A percentile compares a stretch with the other conserved stretches of the same genome.
These are phyloP conservation scores for Epinotia nisella DNA, from an alignment of 2,888 invertebrate species.

Conservation along the genomic window DNA sequence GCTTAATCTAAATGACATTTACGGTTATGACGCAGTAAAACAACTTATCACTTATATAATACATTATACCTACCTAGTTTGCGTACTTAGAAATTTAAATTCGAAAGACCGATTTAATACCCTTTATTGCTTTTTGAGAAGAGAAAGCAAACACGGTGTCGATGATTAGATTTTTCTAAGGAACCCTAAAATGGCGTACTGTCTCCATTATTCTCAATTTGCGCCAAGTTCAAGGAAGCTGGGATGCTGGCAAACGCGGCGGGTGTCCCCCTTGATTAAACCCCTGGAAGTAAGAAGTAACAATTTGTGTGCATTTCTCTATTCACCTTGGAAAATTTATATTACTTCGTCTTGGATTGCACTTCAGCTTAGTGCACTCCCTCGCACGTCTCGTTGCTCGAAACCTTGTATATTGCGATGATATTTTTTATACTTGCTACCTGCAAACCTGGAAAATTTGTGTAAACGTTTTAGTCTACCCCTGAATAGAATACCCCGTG, in stretches of 20 bases:
- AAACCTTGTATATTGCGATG: constrained; percentile 17
- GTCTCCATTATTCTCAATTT: constrained; percentile 83
- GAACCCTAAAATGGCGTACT: constrained; percentile 70
- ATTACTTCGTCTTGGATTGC: constrained; percentile 61
- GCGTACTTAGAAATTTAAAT: constrained; percentile 11
- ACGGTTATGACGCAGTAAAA: not conserved
- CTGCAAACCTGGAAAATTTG: not conserved
- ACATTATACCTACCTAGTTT: not conserved
- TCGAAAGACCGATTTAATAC: constrained; percentile 10
- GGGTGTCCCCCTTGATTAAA: constrained; percentile 85
- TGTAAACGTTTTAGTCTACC: too few relatives aligned
- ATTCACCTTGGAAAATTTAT: constrained; percentile 58
- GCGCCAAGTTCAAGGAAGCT: constrained; percentile 73
- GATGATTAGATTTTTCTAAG: constrained; percentile 62
- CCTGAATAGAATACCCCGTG: too few relatives aligned
- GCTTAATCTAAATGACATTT: not conserved
- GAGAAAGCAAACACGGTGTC: constrained; percentile 46
- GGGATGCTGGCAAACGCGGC: constrained; percentile 69
- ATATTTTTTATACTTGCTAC: not conserved
- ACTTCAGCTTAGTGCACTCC: constrained; percentile 58
- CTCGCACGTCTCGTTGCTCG: constrained; percentile 42
- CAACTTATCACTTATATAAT: not conserved
- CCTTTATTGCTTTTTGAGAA: constrained; percentile 32
- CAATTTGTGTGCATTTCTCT: constrained; percentile 76
- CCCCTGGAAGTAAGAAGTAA: constrained; percentile 75